Evolutionary conservation across 2,113 vertebrate genomes (phyloP), one percentile per base, ranked within the genome.

Genomic region (Corythornis cristatus): DNA sequence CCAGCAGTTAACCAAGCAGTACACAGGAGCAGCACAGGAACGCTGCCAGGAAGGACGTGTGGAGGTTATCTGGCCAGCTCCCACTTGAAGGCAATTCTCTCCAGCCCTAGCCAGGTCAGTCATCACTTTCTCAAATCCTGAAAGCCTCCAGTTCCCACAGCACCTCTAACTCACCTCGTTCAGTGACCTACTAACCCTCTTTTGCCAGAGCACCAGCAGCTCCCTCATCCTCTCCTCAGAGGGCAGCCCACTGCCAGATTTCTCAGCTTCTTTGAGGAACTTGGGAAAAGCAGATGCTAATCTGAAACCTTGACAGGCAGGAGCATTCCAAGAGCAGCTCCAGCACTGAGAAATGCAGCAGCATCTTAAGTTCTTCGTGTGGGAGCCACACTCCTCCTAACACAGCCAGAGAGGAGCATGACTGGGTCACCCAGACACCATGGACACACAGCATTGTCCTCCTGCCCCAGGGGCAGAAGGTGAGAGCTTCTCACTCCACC

Each of bases 11-110:
- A 15, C 42, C 33, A 0, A 15, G 21, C 35, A 6, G 25, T 6
- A 64, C 8, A 29, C 13, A 51, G 45, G 5, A 75, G 12, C 13
- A 10, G n/a, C 11, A 58, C 64, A 37, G 17, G 61, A 17, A 40
- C 1, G 26, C 46, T 25, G 1, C 0, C 1, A 37, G 61, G 23
- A 50, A 80, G 33, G 72, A 33, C 60, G 17, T 18, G 8, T 1
- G 26, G 58, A 60, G 40, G 46, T 33, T 40, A 23, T 9, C 11
- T 23, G 54, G 9, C 43, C 66, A 48, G 3, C 15, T 79, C 26
- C 46, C 25, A 15, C 33, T 28, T 37, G n/a, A 76, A 71, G 81
- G 54, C 1, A 0, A 25, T 54, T 5, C 54, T 6, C n/a, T 74
- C 68, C 28, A 81, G 20, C 12, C 20, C 29, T 7, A 19, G 26